phyloP scores from a whole-genome alignment of 2,113 vertebrate genomes.

The Mohoua ochrocephala region DNA sequence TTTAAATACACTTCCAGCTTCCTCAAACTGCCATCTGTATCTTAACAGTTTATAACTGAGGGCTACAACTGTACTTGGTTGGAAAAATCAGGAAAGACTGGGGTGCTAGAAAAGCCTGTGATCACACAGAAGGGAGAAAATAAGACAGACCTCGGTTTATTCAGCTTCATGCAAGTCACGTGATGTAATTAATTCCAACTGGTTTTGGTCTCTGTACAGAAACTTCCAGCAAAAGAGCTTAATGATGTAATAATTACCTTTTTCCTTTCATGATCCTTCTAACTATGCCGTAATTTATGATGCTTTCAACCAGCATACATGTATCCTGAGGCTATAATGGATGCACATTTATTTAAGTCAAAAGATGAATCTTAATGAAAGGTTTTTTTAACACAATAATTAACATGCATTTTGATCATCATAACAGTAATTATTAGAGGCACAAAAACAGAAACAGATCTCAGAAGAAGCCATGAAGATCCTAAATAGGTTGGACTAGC shows the following conservation, averaged over 20 bases:
- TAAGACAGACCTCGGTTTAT: background rate
- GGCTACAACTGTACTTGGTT: background rate
- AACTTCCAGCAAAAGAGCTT: constrained; percentile 33
- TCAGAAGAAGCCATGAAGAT: constrained; percentile 22
- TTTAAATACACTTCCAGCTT: background rate
- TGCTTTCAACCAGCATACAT: constrained; percentile 27
- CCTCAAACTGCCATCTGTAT: background rate
- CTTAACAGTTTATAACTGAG: background rate
- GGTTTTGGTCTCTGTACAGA: constrained; percentile 18
- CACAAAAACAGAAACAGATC: constrained; percentile 37
- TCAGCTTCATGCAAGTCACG: background rate
- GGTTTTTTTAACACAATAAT: constrained; percentile 18
- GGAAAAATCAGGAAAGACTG: background rate
- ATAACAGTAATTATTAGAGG: constrained; percentile 39
- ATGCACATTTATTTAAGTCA: constrained; percentile 35
- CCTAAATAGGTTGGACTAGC: constrained; percentile 1
- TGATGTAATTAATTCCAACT: background rate
- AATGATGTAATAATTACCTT: constrained; percentile 29
- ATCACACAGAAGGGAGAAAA: background rate
- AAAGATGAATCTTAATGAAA: constrained; percentile 63
- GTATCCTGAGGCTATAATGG: constrained; percentile 19
- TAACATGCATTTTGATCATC: constrained; percentile 33
- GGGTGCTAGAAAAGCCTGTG: background rate
- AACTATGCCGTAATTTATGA: constrained; percentile 37
- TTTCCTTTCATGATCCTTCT: constrained; percentile 35